These are phyloP conservation scores for Drosophila ohnishii DNA, from an alignment of 1,140 invertebrate species.

Conservation along the genomic window DNA sequence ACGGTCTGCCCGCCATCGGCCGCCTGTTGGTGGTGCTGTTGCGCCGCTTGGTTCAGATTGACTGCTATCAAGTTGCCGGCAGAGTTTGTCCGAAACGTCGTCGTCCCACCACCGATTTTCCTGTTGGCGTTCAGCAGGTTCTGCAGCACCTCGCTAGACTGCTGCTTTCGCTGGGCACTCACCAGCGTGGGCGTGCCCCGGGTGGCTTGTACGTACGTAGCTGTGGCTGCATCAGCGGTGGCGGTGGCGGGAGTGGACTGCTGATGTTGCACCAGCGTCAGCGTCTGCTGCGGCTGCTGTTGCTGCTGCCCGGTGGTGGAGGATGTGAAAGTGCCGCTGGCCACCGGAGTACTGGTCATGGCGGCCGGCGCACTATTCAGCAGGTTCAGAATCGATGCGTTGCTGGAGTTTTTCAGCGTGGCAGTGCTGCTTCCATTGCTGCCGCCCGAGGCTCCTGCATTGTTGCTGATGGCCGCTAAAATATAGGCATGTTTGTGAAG, in stretches of 20 bases:
- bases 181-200: conserved; percentile 63
- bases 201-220: conserved; percentile 71
- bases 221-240: conserved; percentile 52
- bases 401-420: conserved; percentile 84
- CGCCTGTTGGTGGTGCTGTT: conserved; percentile 51
- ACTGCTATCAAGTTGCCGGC: conserved; percentile 84
- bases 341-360: conserved; percentile 85
- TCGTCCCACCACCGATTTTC: conserved; percentile 74
- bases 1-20: conserved; percentile 64
- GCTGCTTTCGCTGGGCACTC: conserved; percentile 65
- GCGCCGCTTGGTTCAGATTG: conserved; percentile 74
- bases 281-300: conserved; percentile 62
- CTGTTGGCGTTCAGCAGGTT: conserved; percentile 74
- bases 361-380: conserved; percentile 89
- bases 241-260: conserved; percentile 34
- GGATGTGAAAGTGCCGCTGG: conserved; percentile 80
- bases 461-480: conserved; percentile 15
- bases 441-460: conserved; percentile 31
- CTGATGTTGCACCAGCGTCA: conserved; percentile 69
- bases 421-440: conserved; percentile 61
- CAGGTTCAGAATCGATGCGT: conserved; percentile 89
- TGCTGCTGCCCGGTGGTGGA: conserved; percentile 76
- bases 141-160: conserved; percentile 76
- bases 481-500: neutral
- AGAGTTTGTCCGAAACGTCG: conserved; percentile 79